These are phyloP conservation scores for Agrotis segetum DNA, from an alignment of 2,888 invertebrate species.

Conservation along the genomic window DNA sequence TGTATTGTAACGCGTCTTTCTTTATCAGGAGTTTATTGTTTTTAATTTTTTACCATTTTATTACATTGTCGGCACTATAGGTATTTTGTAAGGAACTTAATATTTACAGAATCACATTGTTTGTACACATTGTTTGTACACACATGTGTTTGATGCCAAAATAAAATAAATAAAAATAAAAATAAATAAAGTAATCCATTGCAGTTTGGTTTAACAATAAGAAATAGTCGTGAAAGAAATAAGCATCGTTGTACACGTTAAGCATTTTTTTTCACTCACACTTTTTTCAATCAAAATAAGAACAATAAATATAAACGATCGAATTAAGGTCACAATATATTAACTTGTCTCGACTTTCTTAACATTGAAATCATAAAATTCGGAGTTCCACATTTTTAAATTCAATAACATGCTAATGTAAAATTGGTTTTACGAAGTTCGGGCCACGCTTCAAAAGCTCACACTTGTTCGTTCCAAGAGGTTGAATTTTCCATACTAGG, in stretches of 20 bases:
- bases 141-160: too few species aligned
- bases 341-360: constrained; percentile 27
- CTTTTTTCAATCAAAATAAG: constrained; percentile 7
- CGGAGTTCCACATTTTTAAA: constrained; percentile 55
- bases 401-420: constrained; percentile 65
- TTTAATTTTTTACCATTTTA: too few species aligned
- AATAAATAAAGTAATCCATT: too few species aligned
- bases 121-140: too few species aligned
- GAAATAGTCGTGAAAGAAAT: too few species aligned
- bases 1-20: too few species aligned
- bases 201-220: neutral
- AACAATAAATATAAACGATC: constrained; percentile 28
- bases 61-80: too few species aligned
- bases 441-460: constrained; percentile 45
- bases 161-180: too few species aligned
- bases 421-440: constrained; percentile 62
- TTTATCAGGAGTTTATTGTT: too few species aligned
- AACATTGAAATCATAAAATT: constrained; percentile 43
- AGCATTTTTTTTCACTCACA: neutral
- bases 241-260: too few species aligned
- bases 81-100: too few species aligned
- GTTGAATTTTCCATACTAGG: constrained; percentile 58
- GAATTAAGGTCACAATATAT: constrained; percentile 20
- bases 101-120: too few species aligned
- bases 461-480: constrained; percentile 61